phyloP scores from a whole-genome alignment of 2,113 vertebrate genomes.

The Eonycteris spelaea region DNA sequence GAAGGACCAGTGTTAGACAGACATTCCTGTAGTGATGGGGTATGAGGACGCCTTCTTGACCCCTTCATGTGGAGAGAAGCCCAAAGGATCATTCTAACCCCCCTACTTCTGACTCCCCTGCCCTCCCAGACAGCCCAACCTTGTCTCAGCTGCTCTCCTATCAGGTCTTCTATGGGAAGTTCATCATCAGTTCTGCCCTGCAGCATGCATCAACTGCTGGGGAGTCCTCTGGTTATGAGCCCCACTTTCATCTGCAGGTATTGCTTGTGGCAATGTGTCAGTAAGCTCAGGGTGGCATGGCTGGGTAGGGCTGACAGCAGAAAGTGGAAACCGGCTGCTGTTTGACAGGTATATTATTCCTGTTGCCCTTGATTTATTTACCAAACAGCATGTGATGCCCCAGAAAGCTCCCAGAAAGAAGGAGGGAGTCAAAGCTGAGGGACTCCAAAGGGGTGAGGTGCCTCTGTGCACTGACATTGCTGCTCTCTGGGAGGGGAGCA shows the following conservation, averaged over 20 bases:
- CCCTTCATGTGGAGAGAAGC: background rate
- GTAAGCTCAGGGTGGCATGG: background rate
- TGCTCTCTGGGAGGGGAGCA: background rate
- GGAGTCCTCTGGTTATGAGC: background rate
- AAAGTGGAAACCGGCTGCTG: slow-evolving; percentile 74
- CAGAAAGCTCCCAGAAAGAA: background rate
- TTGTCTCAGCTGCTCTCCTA: background rate
- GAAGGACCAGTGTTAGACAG: background rate
- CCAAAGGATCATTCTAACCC: no score
- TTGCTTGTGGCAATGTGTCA: slow-evolving; percentile 56
- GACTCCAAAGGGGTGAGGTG: background rate
- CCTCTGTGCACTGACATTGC: background rate
- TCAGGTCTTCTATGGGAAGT: background rate
- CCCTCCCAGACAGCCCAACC: no score
- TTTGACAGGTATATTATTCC: slow-evolving; percentile 81
- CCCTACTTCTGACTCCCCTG: background rate
- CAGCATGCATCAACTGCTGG: background rate
- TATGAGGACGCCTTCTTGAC: background rate
- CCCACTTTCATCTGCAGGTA: background rate
- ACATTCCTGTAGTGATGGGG: background rate
- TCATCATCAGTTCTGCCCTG: background rate
- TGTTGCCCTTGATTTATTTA: slow-evolving; percentile 79
- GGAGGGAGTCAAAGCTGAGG: background rate
- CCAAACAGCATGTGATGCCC: slow-evolving; percentile 59
- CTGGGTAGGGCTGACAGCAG: slow-evolving; percentile 66